Percentiles rank a stretch among this genome's conserved stretches.
phyloP scores from a whole-genome alignment of 2,888 invertebrate genomes.

The Drosophila basisetae region DNA sequence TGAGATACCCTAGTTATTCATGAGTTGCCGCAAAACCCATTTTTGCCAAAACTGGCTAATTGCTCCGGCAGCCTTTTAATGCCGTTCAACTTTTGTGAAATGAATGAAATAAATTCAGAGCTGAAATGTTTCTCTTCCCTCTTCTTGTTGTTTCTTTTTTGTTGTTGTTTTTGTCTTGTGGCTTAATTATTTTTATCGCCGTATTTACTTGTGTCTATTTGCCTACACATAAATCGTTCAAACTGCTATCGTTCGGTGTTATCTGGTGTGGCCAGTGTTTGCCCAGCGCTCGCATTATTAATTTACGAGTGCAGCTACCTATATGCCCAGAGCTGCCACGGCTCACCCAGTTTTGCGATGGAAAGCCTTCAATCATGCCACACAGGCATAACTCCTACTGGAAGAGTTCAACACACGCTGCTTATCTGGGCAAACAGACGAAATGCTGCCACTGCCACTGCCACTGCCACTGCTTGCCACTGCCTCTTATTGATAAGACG shows the following conservation, averaged over 20 bases:
- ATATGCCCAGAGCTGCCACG: slow-evolving; percentile 16
- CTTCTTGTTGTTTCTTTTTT: not conserved
- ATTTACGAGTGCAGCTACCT: slow-evolving; percentile 69
- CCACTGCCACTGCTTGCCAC: not conserved
- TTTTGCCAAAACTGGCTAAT: slow-evolving; percentile 51
- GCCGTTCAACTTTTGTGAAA: slow-evolving; percentile 47
- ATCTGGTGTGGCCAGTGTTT: slow-evolving; percentile 55
- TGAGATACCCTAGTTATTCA: slow-evolving; percentile 38
- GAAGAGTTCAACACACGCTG: slow-evolving; percentile 34
- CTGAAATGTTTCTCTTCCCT: not conserved
- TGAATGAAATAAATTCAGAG: slow-evolving; percentile 22
- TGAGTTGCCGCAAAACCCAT: slow-evolving; percentile 43
- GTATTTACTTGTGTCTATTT: slow-evolving; percentile 57
- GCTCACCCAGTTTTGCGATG: slow-evolving; percentile 26
- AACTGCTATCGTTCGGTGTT: slow-evolving; percentile 53
- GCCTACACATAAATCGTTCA: slow-evolving; percentile 73
- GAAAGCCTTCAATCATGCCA: slow-evolving; percentile 69
- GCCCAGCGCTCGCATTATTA: slow-evolving; percentile 44
- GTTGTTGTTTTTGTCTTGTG: slow-evolving; percentile 26
- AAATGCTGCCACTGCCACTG: slow-evolving; percentile 4
- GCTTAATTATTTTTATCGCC: slow-evolving; percentile 69
- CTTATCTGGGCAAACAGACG: slow-evolving; percentile 66
- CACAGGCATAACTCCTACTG: slow-evolving; percentile 43
- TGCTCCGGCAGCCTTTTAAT: slow-evolving; percentile 17
- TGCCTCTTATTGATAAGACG: slow-evolving; percentile 64